Evolutionary conservation across 2,888 invertebrate species (phyloP), one percentile per base, ranked within the genome.

Genomic region (Loripinus fragilis): DNA sequence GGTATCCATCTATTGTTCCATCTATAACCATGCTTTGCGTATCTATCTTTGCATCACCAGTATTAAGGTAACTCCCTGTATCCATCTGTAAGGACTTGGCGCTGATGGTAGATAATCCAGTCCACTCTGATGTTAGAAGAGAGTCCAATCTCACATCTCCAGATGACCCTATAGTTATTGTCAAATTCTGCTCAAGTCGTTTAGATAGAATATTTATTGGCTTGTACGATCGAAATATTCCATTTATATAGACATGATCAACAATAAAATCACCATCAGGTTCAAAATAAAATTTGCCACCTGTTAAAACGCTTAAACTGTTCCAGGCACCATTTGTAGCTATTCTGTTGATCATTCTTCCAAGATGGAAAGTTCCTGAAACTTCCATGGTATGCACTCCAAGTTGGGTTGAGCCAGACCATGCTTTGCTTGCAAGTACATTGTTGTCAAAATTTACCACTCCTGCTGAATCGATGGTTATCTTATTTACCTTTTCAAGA

Each of bases 361-460:
- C 88, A 1, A 83, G 81, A 28, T 77, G 66, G 12, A 83, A 68
- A 20, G 60, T 55, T 10, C 89, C 89, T 50, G 80, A 45, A 10
- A 89, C 71, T 33, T 76, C 73, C n/a, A 88, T 52, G 17, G 67
- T 69, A 52, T 85, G 78, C 17, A 85, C 74, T 2, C 70, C 80
- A 25, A 88, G 60, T 20, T 64, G 30, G 1, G 89, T 88, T 2
- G 69, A 66, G 0, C 83, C 84, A 7, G 83, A 83, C 86, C 83
- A 86, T 1, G 50, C 48, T 38, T 74, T 78, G 12, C 72, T 71
- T 15, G 20, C 50, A 30, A 85, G 87, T 25, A 74, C 85, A 1
- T 12, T 17, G n/a, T 80, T 72, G 65, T 89, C 89, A 17, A 89
- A 75, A 8, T 73, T 79, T 10, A 89, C n/a, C 0, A 66, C 78